These are phyloP conservation scores for Pseudoatta argentina DNA, from an alignment of 1,140 invertebrate species.

Conservation along the genomic window DNA sequence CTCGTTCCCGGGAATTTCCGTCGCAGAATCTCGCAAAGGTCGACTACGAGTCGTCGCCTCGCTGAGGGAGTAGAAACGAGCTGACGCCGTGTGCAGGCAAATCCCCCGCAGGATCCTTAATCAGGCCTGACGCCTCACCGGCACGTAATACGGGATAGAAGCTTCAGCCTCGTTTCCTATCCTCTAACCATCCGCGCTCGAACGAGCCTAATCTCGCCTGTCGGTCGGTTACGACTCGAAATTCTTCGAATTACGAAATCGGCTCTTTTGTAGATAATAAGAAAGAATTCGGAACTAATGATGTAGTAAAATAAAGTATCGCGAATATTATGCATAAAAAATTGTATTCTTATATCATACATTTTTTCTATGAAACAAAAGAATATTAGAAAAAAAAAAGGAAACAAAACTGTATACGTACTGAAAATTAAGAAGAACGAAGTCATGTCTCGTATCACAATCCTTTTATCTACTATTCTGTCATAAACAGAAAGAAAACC, in stretches of 20 bases:
- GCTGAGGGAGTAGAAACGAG: slow-evolving; percentile 64
- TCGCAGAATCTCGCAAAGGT: slow-evolving; percentile 44
- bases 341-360: background rate
- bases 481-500: background rate
- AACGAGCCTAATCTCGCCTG: slow-evolving; percentile 43
- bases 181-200: slow-evolving; percentile 44
- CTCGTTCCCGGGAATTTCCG: slow-evolving; percentile 46
- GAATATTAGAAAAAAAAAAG: background rate
- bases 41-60: slow-evolving; percentile 52
- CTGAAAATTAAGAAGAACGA: background rate
- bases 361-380: background rate
- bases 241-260: slow-evolving; percentile 43
- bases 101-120: slow-evolving; percentile 66
- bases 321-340: background rate
- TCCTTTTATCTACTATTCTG: background rate
- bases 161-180: slow-evolving; percentile 49
- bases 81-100: slow-evolving; percentile 65
- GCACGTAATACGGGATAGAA: slow-evolving; percentile 70
- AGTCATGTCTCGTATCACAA: background rate
- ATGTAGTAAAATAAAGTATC: background rate
- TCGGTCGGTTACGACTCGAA: slow-evolving; percentile 26
- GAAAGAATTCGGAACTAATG: background rate
- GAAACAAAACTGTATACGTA: background rate
- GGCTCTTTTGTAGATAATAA: background rate
- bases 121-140: slow-evolving; percentile 66